phyloP scores from a whole-genome alignment of 2,888 invertebrate genomes.

The Drosophila nr. fundita region DNA sequence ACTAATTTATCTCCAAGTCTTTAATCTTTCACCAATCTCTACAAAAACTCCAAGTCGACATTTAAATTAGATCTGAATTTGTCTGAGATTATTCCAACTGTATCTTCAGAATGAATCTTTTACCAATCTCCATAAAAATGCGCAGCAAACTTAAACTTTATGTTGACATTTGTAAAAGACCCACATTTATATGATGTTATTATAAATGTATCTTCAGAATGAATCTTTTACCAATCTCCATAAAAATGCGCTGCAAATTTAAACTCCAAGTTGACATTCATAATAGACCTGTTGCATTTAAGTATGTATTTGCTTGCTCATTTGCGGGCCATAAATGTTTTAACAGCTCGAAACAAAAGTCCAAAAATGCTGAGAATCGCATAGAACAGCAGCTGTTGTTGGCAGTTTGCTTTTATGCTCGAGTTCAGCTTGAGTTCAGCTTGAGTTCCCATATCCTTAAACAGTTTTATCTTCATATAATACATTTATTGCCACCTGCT shows the following conservation, averaged over 20 bases:
- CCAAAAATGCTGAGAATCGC: constrained; percentile 16
- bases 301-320: constrained; percentile 18
- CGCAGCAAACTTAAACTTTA: background rate
- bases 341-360: constrained; percentile 10
- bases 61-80: background rate
- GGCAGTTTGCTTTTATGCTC: constrained; percentile 31
- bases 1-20: background rate
- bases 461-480: constrained; percentile 73
- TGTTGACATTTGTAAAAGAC: background rate
- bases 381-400: constrained; percentile 29
- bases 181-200: background rate
- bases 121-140: background rate
- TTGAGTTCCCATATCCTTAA: constrained; percentile 57
- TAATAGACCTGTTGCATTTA: constrained; percentile 30
- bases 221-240: background rate
- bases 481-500: constrained; percentile 74
- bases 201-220: background rate
- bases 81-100: background rate
- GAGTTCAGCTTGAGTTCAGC: constrained; percentile 5
- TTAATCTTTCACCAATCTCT: background rate
- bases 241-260: background rate
- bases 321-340: constrained; percentile 27
- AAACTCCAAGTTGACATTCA: background rate
- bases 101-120: background rate
- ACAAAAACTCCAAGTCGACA: background rate